Conservation (phyloP, 53 echinoderm and acorn worm genomes). For the Zoroaster sp. region DNA sequence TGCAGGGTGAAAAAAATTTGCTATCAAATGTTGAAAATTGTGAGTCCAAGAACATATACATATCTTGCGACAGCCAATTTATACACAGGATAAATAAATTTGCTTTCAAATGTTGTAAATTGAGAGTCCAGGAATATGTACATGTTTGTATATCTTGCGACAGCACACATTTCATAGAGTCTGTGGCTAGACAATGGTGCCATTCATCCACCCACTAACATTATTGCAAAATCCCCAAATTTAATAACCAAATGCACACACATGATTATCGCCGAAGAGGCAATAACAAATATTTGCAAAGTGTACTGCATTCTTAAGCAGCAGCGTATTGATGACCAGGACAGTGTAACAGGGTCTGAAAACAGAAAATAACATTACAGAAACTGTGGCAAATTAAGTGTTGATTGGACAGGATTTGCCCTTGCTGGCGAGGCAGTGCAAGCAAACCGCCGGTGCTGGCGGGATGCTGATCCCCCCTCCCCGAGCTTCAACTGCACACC, state of each 20-base stretch:
- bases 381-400: conserved; percentile 56
- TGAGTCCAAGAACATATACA: too few relatives aligned
- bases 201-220: neutral
- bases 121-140: too few relatives aligned
- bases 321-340: neutral
- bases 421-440: conserved; percentile 16
- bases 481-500: neutral
- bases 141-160: too few relatives aligned
- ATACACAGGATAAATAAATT: too few relatives aligned
- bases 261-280: neutral
- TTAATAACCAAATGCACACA: conserved; percentile 23
- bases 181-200: neutral
- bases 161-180: neutral
- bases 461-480: conserved; percentile 18
- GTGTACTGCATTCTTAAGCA: neutral
- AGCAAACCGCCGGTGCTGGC: neutral
- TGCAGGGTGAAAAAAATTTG: too few relatives aligned
- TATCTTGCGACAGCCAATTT: too few relatives aligned
- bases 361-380: neutral
- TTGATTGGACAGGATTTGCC: conserved; percentile 44
- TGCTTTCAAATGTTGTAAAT: too few relatives aligned
- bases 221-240: conserved; percentile 35
- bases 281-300: conserved; percentile 60
- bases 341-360: conserved; percentile 34
- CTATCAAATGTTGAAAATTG: too few relatives aligned